phyloP scores from a whole-genome alignment of 1,140 invertebrate genomes.

The Caenorhabditis brenneri region DNA sequence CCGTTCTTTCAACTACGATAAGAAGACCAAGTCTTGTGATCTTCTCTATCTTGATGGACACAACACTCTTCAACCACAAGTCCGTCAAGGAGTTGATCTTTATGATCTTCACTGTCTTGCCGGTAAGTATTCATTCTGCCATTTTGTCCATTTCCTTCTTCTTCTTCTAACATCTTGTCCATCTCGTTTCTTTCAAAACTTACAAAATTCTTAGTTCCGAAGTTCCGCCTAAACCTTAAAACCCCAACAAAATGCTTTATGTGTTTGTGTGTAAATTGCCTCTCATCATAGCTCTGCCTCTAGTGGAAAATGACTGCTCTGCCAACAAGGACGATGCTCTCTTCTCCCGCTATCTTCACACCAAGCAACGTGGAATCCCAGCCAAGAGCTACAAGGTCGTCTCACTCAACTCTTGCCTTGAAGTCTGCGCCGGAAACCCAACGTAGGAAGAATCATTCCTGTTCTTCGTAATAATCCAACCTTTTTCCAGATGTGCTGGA shows the following conservation, averaged over 20 bases:
- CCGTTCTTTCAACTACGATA: slow-evolving; percentile 70
- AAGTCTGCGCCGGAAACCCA: slow-evolving; percentile 60
- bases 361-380: slow-evolving; percentile 64
- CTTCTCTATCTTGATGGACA: slow-evolving; percentile 68
- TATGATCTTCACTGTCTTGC: slow-evolving; percentile 69
- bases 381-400: slow-evolving; percentile 59
- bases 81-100: slow-evolving; percentile 65
- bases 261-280: slow-evolving; percentile 40
- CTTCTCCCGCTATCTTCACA: slow-evolving; percentile 69
- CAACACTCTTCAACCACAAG: slow-evolving; percentile 66
- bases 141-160: neutral
- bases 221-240: slow-evolving; percentile 9
- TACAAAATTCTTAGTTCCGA: slow-evolving; percentile 25
- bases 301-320: slow-evolving; percentile 57
- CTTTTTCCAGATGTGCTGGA: slow-evolving; percentile 60
- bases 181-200: neutral
- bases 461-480: neutral
- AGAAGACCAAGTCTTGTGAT: slow-evolving; percentile 64
- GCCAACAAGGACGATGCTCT: slow-evolving; percentile 61
- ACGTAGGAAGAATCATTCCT: slow-evolving; percentile 31
- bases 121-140: slow-evolving; percentile 50
- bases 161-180: slow-evolving; percentile 1
- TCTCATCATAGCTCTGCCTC: slow-evolving; percentile 50
- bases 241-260: neutral
- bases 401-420: slow-evolving; percentile 64